These are phyloP conservation scores for Stylophora pistillata DNA, from an alignment of 64 coral and sea anemone species.

Conservation along the genomic window DNA sequence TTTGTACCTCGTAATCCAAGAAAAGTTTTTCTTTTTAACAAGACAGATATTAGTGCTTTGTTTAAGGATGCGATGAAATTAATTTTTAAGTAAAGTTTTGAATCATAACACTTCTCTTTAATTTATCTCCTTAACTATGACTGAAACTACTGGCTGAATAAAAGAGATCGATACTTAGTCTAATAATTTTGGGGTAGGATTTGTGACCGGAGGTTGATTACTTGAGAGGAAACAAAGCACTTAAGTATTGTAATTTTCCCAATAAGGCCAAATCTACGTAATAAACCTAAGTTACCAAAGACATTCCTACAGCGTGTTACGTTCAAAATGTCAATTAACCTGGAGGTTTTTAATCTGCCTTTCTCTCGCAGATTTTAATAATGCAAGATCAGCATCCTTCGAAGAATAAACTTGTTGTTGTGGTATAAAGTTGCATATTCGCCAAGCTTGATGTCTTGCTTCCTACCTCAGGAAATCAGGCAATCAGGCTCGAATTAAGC, in stretches of 20 bases:
- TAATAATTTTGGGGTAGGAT: not conserved
- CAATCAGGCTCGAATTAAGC: not conserved
- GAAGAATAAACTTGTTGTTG: slow-evolving; percentile 13
- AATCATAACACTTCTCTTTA: slow-evolving; percentile 18
- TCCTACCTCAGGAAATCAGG: not conserved
- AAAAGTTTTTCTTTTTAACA: slow-evolving; percentile 23
- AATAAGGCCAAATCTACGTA: not conserved
- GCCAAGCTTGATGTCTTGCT: slow-evolving; percentile 17
- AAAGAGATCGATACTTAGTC: slow-evolving; percentile 13
- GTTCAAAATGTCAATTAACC: slow-evolving; percentile 15
- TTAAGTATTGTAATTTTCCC: not conserved
- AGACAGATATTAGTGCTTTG: slow-evolving; percentile 11
- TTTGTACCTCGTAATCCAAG: slow-evolving; percentile 8
- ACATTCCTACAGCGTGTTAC: not conserved
- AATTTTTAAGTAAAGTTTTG: slow-evolving; percentile 10
- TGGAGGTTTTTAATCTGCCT: slow-evolving; percentile 3
- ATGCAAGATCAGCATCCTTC: slow-evolving; percentile 11
- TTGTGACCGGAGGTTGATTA: slow-evolving; percentile 7
- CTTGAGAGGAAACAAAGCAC: slow-evolving; percentile 5
- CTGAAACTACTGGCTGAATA: not conserved
- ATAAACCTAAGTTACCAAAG: not conserved
- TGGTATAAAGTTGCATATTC: slow-evolving; percentile 11
- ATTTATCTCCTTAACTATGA: slow-evolving; percentile 12
- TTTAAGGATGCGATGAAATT: slow-evolving; percentile 13
- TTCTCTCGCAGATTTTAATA: not conserved